Base-by-base conservation (phyloP, 2,113 vertebrate genomes). In the Entelurus aequoreus region DNA sequence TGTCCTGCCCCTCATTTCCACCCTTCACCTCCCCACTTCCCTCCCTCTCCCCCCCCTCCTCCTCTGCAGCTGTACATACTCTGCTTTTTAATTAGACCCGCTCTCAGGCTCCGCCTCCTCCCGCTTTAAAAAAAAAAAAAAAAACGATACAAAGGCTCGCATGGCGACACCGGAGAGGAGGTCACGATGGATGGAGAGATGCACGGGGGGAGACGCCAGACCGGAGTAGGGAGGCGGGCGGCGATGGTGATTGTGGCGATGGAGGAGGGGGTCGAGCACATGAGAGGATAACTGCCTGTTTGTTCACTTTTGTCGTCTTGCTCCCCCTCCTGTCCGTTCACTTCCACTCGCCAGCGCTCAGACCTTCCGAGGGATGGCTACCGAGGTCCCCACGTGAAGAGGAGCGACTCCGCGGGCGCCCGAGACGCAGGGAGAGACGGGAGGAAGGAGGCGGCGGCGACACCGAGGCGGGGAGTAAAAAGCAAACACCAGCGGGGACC, bases 41-140 rank as follows among this genome's bases (percentile, higher is more conserved):
- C 51, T 53, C 69, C 51, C 48, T 55, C 57, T 64, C 53, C 63
- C 56, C 71, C 60, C 65, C 70, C 62, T 65, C 59, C 60, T 80
- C 83, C 80, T 81, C 82, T 85, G 83, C 87, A 86, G 80, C 86
- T 84, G 80, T 81, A 85, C 85, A 82, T 88, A 87, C 84, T 89
- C 85, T 88, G 82, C 85, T 89, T 88, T 91, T 90, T 91, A 89
- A 91, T 90, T 89, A 89, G 88, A 69, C 61, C 80, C 78, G 78
- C 84, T 53, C 66, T 72, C 28, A 28, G 57, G 75, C 86, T 79
- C 86, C 86, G 66, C 84, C 70, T 60, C 71, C 40, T 52, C 37
- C 52, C 65, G 71, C 76, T 71, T 69, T 2, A 28, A 28, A 28
- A 28, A 28, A 28, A 28, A 28, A 28, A 28, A 28, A 28, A 28